These are phyloP conservation scores for Tupaia chinensis DNA, from an alignment of 2,113 vertebrate genomes.

Conservation along the genomic window DNA sequence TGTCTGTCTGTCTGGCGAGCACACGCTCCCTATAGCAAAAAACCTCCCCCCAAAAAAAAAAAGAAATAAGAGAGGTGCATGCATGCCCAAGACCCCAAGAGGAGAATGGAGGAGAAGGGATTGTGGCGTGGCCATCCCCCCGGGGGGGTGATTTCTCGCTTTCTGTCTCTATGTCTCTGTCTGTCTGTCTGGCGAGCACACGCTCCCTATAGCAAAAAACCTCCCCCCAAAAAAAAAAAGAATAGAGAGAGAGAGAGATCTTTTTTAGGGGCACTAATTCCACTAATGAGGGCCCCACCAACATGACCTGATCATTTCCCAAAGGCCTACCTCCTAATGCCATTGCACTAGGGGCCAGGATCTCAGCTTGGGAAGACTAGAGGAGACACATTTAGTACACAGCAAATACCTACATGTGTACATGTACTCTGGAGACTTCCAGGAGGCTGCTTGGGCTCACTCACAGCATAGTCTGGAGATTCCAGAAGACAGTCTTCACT, in stretches of 20 bases:
- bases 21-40: no score
- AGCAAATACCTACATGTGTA: background rate
- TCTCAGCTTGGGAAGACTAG: background rate
- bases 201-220: no score
- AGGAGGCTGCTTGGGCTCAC: background rate
- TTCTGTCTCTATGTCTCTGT: no score
- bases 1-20: no score
- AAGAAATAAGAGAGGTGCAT: no score
- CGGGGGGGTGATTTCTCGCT: no score
- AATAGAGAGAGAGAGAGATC: background rate
- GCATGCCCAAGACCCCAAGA: no score
- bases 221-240: no score
- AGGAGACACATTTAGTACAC: background rate
- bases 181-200: no score
- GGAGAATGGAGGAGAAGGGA: no score
- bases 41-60: no score
- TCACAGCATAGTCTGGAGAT: background rate
- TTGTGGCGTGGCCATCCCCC: no score
- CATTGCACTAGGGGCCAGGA: background rate
- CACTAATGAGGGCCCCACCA: background rate
- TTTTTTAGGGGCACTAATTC: background rate
- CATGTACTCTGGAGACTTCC: background rate
- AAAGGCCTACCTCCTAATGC: background rate
- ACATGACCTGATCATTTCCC: background rate
- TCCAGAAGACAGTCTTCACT: background rate